Base-by-base conservation (phyloP, 2,888 invertebrate genomes). In the Acholoe squamosa region DNA sequence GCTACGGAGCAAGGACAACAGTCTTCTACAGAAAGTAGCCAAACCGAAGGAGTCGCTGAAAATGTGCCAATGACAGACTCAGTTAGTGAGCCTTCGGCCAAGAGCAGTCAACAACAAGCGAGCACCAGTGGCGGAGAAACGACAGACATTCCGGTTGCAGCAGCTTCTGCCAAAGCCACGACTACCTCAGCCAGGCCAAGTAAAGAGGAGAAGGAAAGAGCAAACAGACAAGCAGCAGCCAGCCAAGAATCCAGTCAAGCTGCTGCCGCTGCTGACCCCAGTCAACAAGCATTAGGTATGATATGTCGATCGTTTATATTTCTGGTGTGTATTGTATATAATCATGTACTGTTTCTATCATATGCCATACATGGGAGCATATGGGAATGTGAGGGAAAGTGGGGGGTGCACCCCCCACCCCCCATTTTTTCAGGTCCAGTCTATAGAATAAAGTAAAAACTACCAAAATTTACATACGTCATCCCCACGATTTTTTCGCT, bases 181-280 rank as follows among this genome's bases (percentile, higher is more conserved):
- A 80, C 80, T 3, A 19, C 43, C 34, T 80, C 80, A 80, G 43
- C 80, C 43, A 80, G 33, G 0, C 80, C 80, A 1, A 80, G 34
- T 22, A 80, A 80, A 22, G 80, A 80, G 25, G 80, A 80, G 43
- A 80, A 80, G 80, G 43, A 80, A 3, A 33, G 43, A 22, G 80
- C 80, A 19, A 80, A 80, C 43, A 33, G 76, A 16, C 28, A 76
- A 31, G 76, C 76, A 76, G 76, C 25, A 76, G 76, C 25, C 14
- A 76, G 80, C n/a, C 34, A 43, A 14, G 80, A 43, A 0, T 7
- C 80, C 43, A 28, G 76, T 25, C 76, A 76, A 76, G 76, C 25
- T n/a, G 76, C 76, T 7, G 43, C 43, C 43, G 43, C 43, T 22
- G 10, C 61, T 7, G 25, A 61, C 1, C 19, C 61, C 19, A 61